phyloP scores from a whole-genome alignment of 1,140 invertebrate genomes.

The Pararge aegeria region DNA sequence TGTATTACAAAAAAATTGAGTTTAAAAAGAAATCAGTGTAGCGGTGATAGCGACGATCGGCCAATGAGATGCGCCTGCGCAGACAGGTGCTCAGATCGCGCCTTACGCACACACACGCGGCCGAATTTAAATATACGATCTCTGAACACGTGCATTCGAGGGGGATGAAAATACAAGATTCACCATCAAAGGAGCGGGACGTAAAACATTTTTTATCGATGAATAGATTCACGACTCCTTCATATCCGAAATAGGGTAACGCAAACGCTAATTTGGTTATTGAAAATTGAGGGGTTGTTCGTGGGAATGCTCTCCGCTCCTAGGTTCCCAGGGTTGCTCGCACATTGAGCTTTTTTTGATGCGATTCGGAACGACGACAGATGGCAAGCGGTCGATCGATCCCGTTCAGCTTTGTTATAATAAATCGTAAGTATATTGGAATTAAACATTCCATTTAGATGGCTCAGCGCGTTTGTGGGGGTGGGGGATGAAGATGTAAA shows the following conservation, averaged over 20 bases:
- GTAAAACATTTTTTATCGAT: conserved; percentile 71
- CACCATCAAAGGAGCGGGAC: conserved; percentile 43
- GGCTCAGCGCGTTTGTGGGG: conserved; percentile 58
- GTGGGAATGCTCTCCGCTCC: conserved; percentile 73
- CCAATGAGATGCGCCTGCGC: conserved; percentile 72
- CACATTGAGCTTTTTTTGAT: conserved; percentile 75
- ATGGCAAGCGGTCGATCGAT: conserved; percentile 72
- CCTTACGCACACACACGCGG: conserved; percentile 60
- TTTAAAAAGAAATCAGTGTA: conserved; percentile 78
- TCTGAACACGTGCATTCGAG: conserved; percentile 77
- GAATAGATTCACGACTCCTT: conserved; percentile 78
- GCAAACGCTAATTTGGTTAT: conserved; percentile 80
- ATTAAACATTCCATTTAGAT: conserved; percentile 78
- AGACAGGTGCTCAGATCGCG: conserved; percentile 68
- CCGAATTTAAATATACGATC: conserved; percentile 65
- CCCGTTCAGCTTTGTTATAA: conserved; percentile 73
- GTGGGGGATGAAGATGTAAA: conserved; percentile 77
- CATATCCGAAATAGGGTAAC: conserved; percentile 79
- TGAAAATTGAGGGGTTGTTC: conserved; percentile 79
- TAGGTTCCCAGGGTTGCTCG: conserved; percentile 77
- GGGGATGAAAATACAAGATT: conserved; percentile 59
- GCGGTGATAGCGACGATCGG: conserved; percentile 63
- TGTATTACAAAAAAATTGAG: conserved; percentile 70
- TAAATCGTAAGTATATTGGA: conserved; percentile 76
- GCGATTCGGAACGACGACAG: conserved; percentile 75